Evolutionary conservation across 2,888 invertebrate genomes (phyloP), one percentile per base, ranked within the genome.

Genomic region (Hoplodrina blanda): DNA sequence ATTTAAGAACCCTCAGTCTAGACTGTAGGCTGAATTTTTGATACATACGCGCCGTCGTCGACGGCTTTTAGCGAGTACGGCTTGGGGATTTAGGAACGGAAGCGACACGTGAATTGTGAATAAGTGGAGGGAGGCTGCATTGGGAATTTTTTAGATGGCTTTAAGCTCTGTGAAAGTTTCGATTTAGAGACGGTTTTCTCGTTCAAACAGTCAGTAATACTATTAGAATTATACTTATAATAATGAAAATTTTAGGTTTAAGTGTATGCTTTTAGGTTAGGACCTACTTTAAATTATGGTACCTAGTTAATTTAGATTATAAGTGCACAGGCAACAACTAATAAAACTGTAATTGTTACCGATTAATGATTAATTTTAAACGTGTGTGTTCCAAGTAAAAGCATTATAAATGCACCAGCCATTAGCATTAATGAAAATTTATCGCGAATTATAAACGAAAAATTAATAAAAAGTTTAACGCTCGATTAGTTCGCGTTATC

Each of bases 1-100:
- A 86, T 85, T 88, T 83, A 78, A 78, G 81, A 75, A 62, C 67
- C 30, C 63, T 41, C 33, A 59, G 83, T 83, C 85, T 88, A 89
- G 90, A 87, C 88, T 81, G 80, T 25, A 50, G 79, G 63, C 74
- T 92, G 91, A 92, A 92, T 92, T 85, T 90, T 92, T 91, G 83
- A 92, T 92, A 85, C 60, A 62, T 69, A 79, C 84, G 75, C 81
- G 69, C 73, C 76, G 68, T 59, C 71, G 84, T 67, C 72, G 84
- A 86, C 82, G 84, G 90, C 92, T 92, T 91, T 92, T 89, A 92
- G 88, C 83, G 82, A 56, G 65, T 64, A 64, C 77, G 71, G 71
- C 77, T 76, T 64, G 53, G 73, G 73, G 79, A 78, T 80, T 83
- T 80, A 74, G 67, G 59, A 53, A 70, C n/a, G 25, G 74, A 69